Conservation (phyloP, 2,888 invertebrate genomes). For the Drosophila cognata region DNA sequence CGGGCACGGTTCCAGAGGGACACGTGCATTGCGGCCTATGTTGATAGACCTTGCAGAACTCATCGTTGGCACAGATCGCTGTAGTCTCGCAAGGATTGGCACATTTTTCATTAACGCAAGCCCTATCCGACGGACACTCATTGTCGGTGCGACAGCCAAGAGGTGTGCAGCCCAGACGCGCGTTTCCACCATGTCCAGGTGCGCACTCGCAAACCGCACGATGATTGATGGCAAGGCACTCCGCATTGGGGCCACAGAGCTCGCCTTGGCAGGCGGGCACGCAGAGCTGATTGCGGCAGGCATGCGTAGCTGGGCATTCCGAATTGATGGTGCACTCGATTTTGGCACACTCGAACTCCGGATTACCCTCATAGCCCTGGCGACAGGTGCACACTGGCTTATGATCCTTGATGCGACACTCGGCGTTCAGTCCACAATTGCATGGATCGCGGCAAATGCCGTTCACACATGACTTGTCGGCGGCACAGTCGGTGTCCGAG, state of each 20-base stretch:
- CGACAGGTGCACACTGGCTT: constrained; percentile 95
- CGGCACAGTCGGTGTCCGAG: constrained; percentile 91
- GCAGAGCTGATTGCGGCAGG: constrained; percentile 93
- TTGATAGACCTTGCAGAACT: constrained; percentile 91
- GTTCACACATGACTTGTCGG: constrained; percentile 91
- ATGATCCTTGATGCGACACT: constrained; percentile 93
- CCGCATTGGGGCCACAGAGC: constrained; percentile 91
- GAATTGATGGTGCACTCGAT: constrained; percentile 90
- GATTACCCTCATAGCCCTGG: constrained; percentile 93
- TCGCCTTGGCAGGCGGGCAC: constrained; percentile 92
- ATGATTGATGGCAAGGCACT: constrained; percentile 92
- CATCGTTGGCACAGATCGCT: constrained; percentile 90
- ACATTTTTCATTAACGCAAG: constrained; percentile 93
- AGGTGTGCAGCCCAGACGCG: constrained; percentile 90
- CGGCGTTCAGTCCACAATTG: constrained; percentile 93
- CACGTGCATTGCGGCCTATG: constrained; percentile 93
- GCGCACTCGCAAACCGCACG: constrained; percentile 93
- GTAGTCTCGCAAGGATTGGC: constrained; percentile 90
- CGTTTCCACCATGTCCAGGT: constrained; percentile 92
- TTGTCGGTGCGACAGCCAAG: constrained; percentile 92
- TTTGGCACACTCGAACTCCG: constrained; percentile 91
- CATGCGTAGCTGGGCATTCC: constrained; percentile 93
- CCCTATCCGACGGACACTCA: constrained; percentile 92
- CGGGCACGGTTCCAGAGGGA: constrained; percentile 90
- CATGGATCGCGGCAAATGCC: constrained; percentile 94